Evolutionary conservation across 1,140 invertebrate species (phyloP).

Genomic region (Hycleus phaleratus): DNA sequence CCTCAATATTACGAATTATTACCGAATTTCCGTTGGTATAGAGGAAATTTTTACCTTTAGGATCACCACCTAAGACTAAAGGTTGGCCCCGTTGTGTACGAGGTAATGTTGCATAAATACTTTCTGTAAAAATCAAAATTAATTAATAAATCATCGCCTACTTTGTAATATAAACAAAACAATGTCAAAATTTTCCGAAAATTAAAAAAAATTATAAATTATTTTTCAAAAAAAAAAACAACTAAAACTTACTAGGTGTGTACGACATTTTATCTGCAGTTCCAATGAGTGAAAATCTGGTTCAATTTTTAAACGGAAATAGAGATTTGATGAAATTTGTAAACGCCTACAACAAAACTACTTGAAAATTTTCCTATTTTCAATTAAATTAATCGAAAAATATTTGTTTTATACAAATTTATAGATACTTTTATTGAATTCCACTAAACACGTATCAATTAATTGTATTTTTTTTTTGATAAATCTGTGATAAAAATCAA

Average conservation of each 20-base stretch:
- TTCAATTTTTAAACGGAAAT: not conserved
- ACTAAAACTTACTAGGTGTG: slow-evolving; percentile 1
- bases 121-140: slow-evolving; percentile 56
- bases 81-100: slow-evolving; percentile 87
- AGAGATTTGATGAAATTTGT: slow-evolving; percentile 1
- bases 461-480: no score
- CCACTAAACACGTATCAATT: no score
- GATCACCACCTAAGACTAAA: slow-evolving; percentile 88
- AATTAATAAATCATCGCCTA: not conserved
- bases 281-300: not conserved
- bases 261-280: slow-evolving; percentile 2
- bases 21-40: slow-evolving; percentile 98
- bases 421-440: no score
- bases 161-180: no score
- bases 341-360: not conserved
- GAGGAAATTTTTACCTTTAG: slow-evolving; percentile 94
- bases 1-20: slow-evolving; percentile 93
- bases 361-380: not conserved
- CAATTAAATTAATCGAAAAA: no score
- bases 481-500: not conserved
- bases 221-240: not conserved
- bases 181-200: no score
- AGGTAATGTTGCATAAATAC: slow-evolving; percentile 86
- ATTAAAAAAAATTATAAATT: no score
- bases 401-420: no score